phyloP scores from a whole-genome alignment of 2,888 invertebrate genomes.

The Linnaemya tessellans region DNA sequence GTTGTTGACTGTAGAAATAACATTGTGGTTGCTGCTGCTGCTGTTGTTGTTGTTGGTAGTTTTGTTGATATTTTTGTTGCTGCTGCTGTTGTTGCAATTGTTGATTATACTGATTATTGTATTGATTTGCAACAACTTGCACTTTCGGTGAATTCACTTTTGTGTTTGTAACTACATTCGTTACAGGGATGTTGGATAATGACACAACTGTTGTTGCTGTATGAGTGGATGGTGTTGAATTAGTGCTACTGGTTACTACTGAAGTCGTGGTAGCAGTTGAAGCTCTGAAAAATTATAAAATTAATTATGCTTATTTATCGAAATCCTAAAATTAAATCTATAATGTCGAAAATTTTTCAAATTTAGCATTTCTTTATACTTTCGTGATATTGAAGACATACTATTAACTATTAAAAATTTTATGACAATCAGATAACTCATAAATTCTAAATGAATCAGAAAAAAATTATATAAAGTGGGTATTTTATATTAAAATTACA shows the following conservation, averaged over 20 bases:
- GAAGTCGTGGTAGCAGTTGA: conserved; percentile 14
- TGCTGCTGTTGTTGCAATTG: conserved; percentile 58
- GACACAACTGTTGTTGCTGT: conserved; percentile 19
- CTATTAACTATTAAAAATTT: too few relatives aligned
- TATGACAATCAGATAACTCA: neutral
- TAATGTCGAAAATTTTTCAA: too few relatives aligned
- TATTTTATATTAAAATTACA: too few relatives aligned
- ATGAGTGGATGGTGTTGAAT: conserved; percentile 39
- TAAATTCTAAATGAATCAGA: too few relatives aligned
- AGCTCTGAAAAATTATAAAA: conserved; percentile 20
- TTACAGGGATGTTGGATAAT: conserved; percentile 33
- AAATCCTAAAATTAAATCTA: neutral
- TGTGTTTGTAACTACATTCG: conserved; percentile 31
- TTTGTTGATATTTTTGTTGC: conserved; percentile 60
- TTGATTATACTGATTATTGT: conserved; percentile 54
- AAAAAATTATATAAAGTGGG: too few relatives aligned
- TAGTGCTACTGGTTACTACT: conserved; percentile 30
- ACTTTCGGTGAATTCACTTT: conserved; percentile 60
- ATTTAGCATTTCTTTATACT: too few relatives aligned
- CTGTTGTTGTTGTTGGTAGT: conserved; percentile 58
- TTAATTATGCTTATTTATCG: neutral
- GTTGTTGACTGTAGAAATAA: conserved; percentile 64
- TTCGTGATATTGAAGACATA: too few relatives aligned
- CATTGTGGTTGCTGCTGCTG: conserved; percentile 60
- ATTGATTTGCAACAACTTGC: conserved; percentile 51